Evolutionary conservation across 2,797 vertebrate species (phyloP).

Genomic region (Galaxias olidus): DNA sequence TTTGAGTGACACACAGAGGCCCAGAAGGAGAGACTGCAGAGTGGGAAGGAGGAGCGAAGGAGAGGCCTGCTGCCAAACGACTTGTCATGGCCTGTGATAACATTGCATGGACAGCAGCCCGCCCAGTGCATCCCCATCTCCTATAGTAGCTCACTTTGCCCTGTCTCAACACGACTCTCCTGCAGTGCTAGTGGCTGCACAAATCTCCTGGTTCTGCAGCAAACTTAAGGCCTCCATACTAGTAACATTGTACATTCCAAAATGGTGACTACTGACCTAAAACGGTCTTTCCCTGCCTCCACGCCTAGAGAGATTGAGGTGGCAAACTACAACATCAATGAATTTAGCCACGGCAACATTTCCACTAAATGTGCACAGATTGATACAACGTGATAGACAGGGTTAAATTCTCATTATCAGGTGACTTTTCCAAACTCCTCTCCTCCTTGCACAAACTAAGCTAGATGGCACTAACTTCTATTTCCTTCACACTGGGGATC

Average conservation of each 20-base stretch:
- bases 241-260: constrained; percentile 19
- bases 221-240: not conserved
- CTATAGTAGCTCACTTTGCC: constrained; percentile 44
- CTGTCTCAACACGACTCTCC: constrained; percentile 66
- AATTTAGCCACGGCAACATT: no score
- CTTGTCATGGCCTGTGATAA: constrained; percentile 69
- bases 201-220: constrained; percentile 10
- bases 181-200: constrained; percentile 34
- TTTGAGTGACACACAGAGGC: constrained; percentile 51
- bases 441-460: no score
- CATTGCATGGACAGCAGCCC: constrained; percentile 61
- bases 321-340: no score
- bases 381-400: no score
- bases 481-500: no score
- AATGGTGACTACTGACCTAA: constrained; percentile 40
- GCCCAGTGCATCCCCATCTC: constrained; percentile 59
- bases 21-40: constrained; percentile 22
- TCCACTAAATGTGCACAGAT: no score
- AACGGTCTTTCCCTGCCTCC: no score
- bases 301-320: no score
- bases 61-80: constrained; percentile 54
- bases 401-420: no score
- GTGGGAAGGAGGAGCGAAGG: constrained; percentile 34
- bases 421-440: no score
- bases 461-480: no score